Evolutionary conservation across 2,113 vertebrate genomes (phyloP).

Genomic region (Hippopotamus amphibius): DNA sequence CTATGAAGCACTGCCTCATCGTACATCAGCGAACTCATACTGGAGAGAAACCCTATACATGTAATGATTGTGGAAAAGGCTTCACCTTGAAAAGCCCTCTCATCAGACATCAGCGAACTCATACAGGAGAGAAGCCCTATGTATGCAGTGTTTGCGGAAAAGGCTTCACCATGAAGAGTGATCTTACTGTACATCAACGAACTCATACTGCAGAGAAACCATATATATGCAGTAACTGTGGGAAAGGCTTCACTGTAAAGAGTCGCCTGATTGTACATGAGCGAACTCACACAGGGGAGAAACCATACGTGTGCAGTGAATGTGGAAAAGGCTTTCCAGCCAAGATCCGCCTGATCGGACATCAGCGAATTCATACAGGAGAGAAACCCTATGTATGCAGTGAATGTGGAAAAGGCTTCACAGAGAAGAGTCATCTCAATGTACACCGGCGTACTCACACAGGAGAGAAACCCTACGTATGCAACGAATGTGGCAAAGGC

Average conservation of each 20-base stretch:
- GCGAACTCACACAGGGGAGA: conserved; percentile 49
- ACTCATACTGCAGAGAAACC: conserved; percentile 37
- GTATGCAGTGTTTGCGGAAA: conserved; percentile 59
- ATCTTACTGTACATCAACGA: conserved; percentile 20
- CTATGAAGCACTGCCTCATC: conserved; percentile 48
- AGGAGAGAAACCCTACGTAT: conserved; percentile 39
- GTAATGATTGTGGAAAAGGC: conserved; percentile 80
- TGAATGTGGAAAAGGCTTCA: conserved; percentile 72
- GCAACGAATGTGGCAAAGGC: conserved; percentile 57
- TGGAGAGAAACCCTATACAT: conserved; percentile 68
- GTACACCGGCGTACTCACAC: conserved; percentile 57
- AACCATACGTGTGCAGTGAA: conserved; percentile 29
- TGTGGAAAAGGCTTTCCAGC: conserved; percentile 71
- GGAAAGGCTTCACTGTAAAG: conserved; percentile 43
- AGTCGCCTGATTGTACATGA: conserved; percentile 35
- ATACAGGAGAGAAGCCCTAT: conserved; percentile 69
- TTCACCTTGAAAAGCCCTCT: conserved; percentile 67
- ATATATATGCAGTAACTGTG: background rate
- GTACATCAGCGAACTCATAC: conserved; percentile 69
- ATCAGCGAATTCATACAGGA: conserved; percentile 63
- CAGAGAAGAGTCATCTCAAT: conserved; percentile 49
- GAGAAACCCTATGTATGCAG: conserved; percentile 67
- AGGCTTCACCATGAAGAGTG: conserved; percentile 61
- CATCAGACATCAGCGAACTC: conserved; percentile 70
- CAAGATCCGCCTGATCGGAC: conserved; percentile 63